These are phyloP conservation scores for Lophochroa leadbeateri DNA, from an alignment of 2,113 vertebrate species.

Conservation along the genomic window DNA sequence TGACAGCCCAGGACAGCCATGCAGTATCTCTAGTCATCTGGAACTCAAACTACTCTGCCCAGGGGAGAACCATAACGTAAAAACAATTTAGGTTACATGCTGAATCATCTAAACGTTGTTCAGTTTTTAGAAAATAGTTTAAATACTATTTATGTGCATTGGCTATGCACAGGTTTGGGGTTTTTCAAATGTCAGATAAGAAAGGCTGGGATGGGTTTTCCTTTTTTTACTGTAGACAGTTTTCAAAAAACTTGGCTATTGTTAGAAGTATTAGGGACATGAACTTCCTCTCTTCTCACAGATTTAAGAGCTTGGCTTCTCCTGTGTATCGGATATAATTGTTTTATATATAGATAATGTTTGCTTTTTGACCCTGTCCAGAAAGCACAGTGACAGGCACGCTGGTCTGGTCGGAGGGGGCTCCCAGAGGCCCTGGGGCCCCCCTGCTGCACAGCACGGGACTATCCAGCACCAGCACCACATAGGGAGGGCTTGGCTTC, in stretches of 20 bases:
- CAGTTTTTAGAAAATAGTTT: slow-evolving; percentile 22
- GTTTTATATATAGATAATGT: background rate
- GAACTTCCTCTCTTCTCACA: background rate
- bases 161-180: rapidly evolving
- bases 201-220: background rate
- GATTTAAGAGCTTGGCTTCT: slow-evolving; percentile 2
- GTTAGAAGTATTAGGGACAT: background rate
- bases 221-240: background rate
- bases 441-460: rapidly evolving
- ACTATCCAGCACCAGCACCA: background rate
- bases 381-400: background rate
- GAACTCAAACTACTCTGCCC: slow-evolving; percentile 65
- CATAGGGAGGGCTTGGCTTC: background rate
- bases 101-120: slow-evolving; percentile 50
- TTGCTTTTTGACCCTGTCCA: background rate
- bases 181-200: background rate
- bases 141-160: slow-evolving; percentile 46
- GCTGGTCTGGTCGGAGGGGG: background rate
- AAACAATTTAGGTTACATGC: slow-evolving; percentile 52
- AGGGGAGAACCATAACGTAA: slow-evolving; percentile 56
- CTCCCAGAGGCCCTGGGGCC: background rate
- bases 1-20: slow-evolving; percentile 71
- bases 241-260: background rate
- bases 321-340: background rate
- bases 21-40: slow-evolving; percentile 68